phyloP scores from a whole-genome alignment of 2,888 invertebrate genomes.

The Ornithoptera alexandrae region DNA sequence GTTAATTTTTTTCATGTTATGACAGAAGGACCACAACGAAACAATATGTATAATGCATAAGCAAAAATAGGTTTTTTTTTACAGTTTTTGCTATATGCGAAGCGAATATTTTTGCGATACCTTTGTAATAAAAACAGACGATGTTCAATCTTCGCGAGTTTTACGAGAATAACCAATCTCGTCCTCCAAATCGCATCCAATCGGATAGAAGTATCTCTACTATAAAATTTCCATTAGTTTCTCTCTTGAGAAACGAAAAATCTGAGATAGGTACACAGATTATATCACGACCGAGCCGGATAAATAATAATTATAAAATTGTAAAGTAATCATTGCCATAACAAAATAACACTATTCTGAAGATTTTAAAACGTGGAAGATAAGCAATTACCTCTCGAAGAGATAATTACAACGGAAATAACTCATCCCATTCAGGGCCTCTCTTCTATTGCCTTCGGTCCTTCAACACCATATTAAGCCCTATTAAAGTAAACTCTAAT shows the following conservation, averaged over 20 bases:
- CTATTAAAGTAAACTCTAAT: conserved; percentile 21
- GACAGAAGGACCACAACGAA: not conserved
- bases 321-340: not conserved
- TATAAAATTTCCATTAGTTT: too few species aligned
- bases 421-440: not conserved
- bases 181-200: too few species aligned
- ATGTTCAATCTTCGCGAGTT: too few species aligned
- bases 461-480: conserved; percentile 8
- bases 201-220: too few species aligned
- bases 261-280: too few species aligned
- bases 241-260: too few species aligned
- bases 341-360: not conserved
- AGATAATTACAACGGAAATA: not conserved
- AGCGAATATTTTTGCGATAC: too few species aligned
- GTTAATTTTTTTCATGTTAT: not conserved
- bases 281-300: too few species aligned
- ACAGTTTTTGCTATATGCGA: too few species aligned
- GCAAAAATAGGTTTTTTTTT: too few species aligned
- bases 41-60: not conserved
- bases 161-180: too few species aligned
- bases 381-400: not conserved
- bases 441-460: not conserved
- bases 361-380: not conserved
- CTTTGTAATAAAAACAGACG: too few species aligned
- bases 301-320: not conserved